A percentile compares a stretch with the other conserved stretches of the same genome.
Evolutionary conservation across 1,140 invertebrate species (phyloP).

Genomic region (Lasioglossum baleicum): DNA sequence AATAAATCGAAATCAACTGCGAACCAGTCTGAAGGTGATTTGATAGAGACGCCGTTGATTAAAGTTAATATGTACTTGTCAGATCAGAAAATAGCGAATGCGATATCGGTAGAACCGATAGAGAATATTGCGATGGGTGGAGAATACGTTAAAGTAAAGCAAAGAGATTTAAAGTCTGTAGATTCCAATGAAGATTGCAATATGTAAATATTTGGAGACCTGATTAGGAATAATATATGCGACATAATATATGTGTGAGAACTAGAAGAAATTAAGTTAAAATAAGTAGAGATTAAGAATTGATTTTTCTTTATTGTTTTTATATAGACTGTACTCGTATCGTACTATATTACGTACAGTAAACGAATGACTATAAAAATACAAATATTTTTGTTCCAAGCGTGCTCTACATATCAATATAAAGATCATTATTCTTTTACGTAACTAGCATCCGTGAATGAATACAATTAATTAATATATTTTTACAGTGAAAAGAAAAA

Average conservation of each 20-base stretch:
- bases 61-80: slow-evolving; percentile 69
- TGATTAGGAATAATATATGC: slow-evolving; percentile 23
- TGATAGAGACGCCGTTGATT: slow-evolving; percentile 52
- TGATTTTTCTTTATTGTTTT: slow-evolving; percentile 11
- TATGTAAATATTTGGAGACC: slow-evolving; percentile 40
- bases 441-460: slow-evolving; percentile 3
- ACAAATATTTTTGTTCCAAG: background rate
- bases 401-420: background rate
- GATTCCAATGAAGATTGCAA: slow-evolving; percentile 47
- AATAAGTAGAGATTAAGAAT: background rate
- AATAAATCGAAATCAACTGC: background rate
- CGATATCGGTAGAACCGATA: slow-evolving; percentile 53
- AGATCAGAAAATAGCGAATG: slow-evolving; percentile 59
- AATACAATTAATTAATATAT: slow-evolving; percentile 26
- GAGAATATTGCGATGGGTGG: slow-evolving; percentile 39
- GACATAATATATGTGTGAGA: slow-evolving; percentile 31
- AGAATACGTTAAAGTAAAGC: slow-evolving; percentile 64
- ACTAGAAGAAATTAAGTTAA: background rate
- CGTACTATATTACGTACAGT: background rate
- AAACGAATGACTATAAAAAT: background rate
- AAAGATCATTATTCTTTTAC: slow-evolving; percentile 26
- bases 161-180: slow-evolving; percentile 70
- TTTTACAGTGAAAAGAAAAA: slow-evolving; percentile 27
- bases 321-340: background rate
- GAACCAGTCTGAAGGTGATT: slow-evolving; percentile 10